Evolutionary conservation across 1,140 invertebrate genomes (phyloP), one percentile per base, ranked within the genome.

Genomic region (Drosophila bipectinata): DNA sequence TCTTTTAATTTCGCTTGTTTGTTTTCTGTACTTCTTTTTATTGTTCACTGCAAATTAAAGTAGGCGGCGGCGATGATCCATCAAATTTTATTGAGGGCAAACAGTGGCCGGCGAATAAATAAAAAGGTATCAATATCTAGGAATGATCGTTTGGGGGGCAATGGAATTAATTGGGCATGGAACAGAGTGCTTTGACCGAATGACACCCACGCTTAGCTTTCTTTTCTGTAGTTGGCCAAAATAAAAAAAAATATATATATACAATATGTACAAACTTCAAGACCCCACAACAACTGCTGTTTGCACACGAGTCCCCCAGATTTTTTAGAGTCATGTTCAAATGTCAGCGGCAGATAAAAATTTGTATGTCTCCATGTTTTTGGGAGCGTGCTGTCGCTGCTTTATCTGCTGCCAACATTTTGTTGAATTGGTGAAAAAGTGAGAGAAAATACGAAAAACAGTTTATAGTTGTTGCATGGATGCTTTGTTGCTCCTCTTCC

Each of bases 321-420:
- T 48, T 54, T 63, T 53, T 32, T 45, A 18, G 47, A 84, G 77
- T 81, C 77, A 85, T 85, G 82, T 87, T 72, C 69, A 85, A 85
- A 87, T 85, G 81, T 85, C 81, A 85, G 69, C 73, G 62, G 58
- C 49, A 87, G 68, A 75, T 74, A 85, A 69, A 73, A 87, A 85
- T 85, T 87, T 85, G 81, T 87, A 77, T 52, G 67, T 66, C 48
- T 67, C 69, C 62, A 66, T 79, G 80, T 87, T 71, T 71, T 87
- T 87, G 82, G 82, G 68, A 85, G 68, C 77, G 61, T 85, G 68
- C 81, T 84, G 67, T 69, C 67, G 67, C 32, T 44, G 67, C 52
- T 49, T 69, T 71, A 69, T 71, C 67, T 67, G 59, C 63, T 67
- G 68, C 44, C 66, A 75, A 48, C 52, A 69, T 57, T 56, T 56